phyloP scores from a whole-genome alignment of 2,888 invertebrate genomes.

The Entomobrya multifasciata region DNA sequence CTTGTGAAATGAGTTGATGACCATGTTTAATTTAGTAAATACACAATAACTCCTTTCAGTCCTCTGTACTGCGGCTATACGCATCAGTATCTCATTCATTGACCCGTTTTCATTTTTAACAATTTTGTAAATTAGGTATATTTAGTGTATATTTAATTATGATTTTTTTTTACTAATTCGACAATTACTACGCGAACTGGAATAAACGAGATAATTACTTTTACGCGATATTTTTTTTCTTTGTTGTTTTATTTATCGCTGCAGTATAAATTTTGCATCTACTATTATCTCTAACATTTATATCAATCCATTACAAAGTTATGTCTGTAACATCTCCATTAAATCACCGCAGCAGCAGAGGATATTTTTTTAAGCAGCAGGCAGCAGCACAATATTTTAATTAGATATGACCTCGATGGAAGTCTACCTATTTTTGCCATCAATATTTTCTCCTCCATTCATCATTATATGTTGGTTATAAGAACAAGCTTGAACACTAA shows the following conservation, averaged over 20 bases:
- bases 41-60: constrained; percentile 36
- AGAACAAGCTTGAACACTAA: too few relatives aligned
- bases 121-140: neutral
- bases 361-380: too few relatives aligned
- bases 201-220: neutral
- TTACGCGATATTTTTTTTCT: neutral
- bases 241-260: neutral
- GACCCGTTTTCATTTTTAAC: constrained; percentile 24
- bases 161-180: neutral
- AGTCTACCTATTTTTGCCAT: too few relatives aligned
- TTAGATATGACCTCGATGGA: too few relatives aligned
- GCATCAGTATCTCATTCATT: constrained; percentile 44
- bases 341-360: too few relatives aligned
- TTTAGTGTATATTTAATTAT: neutral
- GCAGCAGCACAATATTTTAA: too few relatives aligned
- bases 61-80: constrained; percentile 7
- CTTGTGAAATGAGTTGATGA: neutral
- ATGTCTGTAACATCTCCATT: too few relatives aligned
- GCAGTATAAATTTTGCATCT: neutral
- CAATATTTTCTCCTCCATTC: too few relatives aligned
- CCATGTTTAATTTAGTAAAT: neutral
- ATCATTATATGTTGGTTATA: too few relatives aligned
- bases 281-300: too few relatives aligned
- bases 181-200: neutral
- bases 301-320: too few relatives aligned